Conservation (phyloP, 1,140 invertebrate genomes). For the Calycopis cecrops region DNA sequence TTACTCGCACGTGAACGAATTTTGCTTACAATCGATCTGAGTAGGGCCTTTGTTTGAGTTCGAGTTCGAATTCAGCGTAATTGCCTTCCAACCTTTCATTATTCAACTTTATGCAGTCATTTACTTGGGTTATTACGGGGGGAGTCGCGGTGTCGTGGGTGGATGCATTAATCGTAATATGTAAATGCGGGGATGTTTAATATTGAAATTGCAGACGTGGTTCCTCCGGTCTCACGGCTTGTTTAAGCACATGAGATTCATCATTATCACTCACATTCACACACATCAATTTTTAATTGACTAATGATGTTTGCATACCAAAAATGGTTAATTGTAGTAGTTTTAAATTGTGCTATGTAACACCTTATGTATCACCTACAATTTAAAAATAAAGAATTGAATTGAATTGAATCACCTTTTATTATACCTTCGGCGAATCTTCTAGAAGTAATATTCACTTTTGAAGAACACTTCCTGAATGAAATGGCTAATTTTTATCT, state of each 20-base stretch:
- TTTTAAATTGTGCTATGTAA: too few species aligned
- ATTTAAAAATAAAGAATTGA: too few species aligned
- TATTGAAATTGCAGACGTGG: slow-evolving; percentile 58
- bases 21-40: slow-evolving; percentile 67
- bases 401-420: too few species aligned
- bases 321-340: too few species aligned
- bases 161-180: slow-evolving; percentile 72
- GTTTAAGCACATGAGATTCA: neutral
- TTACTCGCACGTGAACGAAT: slow-evolving; percentile 70
- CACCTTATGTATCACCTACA: too few species aligned
- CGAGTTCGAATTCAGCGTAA: slow-evolving; percentile 72
- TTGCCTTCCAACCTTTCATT: slow-evolving; percentile 74
- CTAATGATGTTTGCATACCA: too few species aligned
- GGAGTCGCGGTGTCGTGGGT: slow-evolving; percentile 63
- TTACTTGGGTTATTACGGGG: slow-evolving; percentile 71
- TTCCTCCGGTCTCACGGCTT: slow-evolving; percentile 32
- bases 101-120: slow-evolving; percentile 73
- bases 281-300: too few species aligned
- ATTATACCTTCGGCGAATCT: too few species aligned
- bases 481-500: too few species aligned
- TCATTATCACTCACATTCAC: too few species aligned
- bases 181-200: slow-evolving; percentile 65
- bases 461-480: too few species aligned
- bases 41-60: slow-evolving; percentile 69
- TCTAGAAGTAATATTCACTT: too few species aligned